phyloP scores from a whole-genome alignment of 2,888 invertebrate genomes.

The Encarsia formosa region DNA sequence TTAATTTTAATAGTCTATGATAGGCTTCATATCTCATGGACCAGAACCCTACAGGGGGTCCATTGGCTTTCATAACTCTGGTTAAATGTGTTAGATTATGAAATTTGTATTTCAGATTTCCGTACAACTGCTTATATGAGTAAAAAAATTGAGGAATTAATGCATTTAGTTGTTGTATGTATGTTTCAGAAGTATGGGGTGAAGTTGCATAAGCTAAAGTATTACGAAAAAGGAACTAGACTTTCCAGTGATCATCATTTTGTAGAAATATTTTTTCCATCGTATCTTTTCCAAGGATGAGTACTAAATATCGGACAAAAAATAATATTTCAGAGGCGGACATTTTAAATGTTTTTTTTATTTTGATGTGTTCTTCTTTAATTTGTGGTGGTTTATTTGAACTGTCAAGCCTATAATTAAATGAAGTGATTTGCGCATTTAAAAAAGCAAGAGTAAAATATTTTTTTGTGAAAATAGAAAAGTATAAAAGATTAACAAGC shows the following conservation, averaged over 20 bases:
- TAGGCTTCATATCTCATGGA: constrained; percentile 29
- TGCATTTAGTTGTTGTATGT: constrained; percentile 8
- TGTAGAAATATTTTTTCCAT: no score
- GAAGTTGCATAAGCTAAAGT: constrained; percentile 11
- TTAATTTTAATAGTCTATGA: not conserved
- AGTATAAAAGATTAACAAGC: constrained; percentile 11
- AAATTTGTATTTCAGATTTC: constrained; percentile 26
- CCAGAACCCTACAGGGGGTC: constrained; percentile 26
- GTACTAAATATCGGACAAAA: constrained; percentile 7
- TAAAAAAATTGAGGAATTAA: constrained; percentile 17
- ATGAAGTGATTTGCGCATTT: constrained; percentile 8
- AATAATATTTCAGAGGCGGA: constrained; percentile 12
- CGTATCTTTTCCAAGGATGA: constrained; percentile 10
- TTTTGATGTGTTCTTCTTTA: constrained; percentile 7
- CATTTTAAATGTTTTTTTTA: constrained; percentile 15
- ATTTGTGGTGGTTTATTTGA: constrained; percentile 10
- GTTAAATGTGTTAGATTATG: constrained; percentile 28
- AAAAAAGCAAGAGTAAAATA: constrained; percentile 15
- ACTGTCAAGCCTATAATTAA: constrained; percentile 4
- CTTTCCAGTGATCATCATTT: no score
- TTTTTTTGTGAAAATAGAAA: constrained; percentile 10
- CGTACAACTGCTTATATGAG: constrained; percentile 17
- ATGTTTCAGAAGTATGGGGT: constrained; percentile 11
- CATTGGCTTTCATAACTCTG: constrained; percentile 14
- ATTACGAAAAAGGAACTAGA: constrained; percentile 1